Evolutionary conservation across 2,888 invertebrate genomes (phyloP).

Genomic region (Tipula helvola): DNA sequence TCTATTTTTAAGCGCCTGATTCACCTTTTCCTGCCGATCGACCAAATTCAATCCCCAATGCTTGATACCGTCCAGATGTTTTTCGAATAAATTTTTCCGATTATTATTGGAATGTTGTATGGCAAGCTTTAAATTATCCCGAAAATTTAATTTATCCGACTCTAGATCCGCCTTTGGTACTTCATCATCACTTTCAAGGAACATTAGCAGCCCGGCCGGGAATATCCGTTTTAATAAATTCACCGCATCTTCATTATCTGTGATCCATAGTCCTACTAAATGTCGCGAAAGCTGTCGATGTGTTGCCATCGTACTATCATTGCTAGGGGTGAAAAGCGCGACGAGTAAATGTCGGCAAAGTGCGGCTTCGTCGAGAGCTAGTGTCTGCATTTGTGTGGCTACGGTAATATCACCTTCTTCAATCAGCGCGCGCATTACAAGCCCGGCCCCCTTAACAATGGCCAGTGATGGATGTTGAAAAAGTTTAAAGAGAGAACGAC

Average conservation of each 20-base stretch:
- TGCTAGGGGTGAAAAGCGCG: slow-evolving; percentile 74
- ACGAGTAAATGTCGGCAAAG: slow-evolving; percentile 83
- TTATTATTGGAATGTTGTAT: slow-evolving; percentile 60
- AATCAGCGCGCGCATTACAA: slow-evolving; percentile 93
- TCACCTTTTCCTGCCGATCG: slow-evolving; percentile 32
- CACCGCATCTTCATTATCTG: slow-evolving; percentile 85
- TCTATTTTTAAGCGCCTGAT: slow-evolving; percentile 42
- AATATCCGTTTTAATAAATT: slow-evolving; percentile 74
- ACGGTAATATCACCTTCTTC: slow-evolving; percentile 93
- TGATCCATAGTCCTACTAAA: slow-evolving; percentile 90
- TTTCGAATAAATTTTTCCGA: slow-evolving; percentile 64
- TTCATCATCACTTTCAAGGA: slow-evolving; percentile 74
- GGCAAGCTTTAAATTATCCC: slow-evolving; percentile 93
- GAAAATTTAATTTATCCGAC: slow-evolving; percentile 57
- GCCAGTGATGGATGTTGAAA: slow-evolving; percentile 97
- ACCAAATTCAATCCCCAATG: slow-evolving; percentile 53
- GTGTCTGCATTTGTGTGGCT: slow-evolving; percentile 86
- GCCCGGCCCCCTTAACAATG: slow-evolving; percentile 94
- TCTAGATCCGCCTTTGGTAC: slow-evolving; percentile 64
- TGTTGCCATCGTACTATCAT: slow-evolving; percentile 67
- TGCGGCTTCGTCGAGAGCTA: slow-evolving; percentile 94
- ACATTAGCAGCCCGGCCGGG: slow-evolving; percentile 83
- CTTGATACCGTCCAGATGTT: slow-evolving; percentile 58
- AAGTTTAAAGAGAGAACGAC: slow-evolving; percentile 80
- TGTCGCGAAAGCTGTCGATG: slow-evolving; percentile 88